Evolutionary conservation across 2,888 invertebrate species (phyloP).

Genomic region (Cerceris rybyensis): DNA sequence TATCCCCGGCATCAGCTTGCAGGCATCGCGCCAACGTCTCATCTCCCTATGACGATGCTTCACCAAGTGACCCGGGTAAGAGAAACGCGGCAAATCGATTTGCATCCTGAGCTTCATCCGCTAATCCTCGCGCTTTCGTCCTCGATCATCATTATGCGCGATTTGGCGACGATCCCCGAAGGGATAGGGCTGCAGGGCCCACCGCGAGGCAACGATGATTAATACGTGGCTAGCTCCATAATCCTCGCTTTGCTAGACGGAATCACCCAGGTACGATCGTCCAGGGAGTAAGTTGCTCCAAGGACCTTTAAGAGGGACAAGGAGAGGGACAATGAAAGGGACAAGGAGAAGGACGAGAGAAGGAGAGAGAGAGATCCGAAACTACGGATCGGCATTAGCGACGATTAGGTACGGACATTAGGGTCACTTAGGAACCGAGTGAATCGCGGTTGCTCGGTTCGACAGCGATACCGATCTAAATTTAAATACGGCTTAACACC

Average conservation of each 20-base stretch:
- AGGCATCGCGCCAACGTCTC: too few relatives aligned
- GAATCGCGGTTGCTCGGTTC: conserved; percentile 22
- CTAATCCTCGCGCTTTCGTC: conserved; percentile 49
- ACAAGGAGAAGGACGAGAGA: conserved; percentile 9
- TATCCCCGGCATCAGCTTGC: too few relatives aligned
- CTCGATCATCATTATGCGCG: conserved; percentile 64
- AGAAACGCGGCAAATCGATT: too few relatives aligned
- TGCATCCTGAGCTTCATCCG: conserved; percentile 20
- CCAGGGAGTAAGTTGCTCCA: neutral
- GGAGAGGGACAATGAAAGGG: conserved; percentile 14
- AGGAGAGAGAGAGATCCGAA: conserved; percentile 6
- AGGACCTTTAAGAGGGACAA: neutral
- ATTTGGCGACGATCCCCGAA: conserved; percentile 37
- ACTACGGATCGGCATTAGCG: conserved; percentile 53
- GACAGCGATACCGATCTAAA: conserved; percentile 46
- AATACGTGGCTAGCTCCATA: conserved; percentile 63
- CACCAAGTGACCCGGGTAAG: too few relatives aligned
- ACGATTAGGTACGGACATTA: conserved; percentile 66
- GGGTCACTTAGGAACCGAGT: conserved; percentile 56
- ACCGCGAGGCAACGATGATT: conserved; percentile 61
- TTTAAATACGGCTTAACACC: conserved; percentile 60
- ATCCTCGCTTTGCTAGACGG: conserved; percentile 59
- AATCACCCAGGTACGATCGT: neutral
- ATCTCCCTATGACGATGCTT: too few relatives aligned
- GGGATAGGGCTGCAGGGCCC: conserved; percentile 21